Base-by-base conservation (phyloP, 2,797 vertebrate genomes). In the Pseudomugil tenellus region DNA sequence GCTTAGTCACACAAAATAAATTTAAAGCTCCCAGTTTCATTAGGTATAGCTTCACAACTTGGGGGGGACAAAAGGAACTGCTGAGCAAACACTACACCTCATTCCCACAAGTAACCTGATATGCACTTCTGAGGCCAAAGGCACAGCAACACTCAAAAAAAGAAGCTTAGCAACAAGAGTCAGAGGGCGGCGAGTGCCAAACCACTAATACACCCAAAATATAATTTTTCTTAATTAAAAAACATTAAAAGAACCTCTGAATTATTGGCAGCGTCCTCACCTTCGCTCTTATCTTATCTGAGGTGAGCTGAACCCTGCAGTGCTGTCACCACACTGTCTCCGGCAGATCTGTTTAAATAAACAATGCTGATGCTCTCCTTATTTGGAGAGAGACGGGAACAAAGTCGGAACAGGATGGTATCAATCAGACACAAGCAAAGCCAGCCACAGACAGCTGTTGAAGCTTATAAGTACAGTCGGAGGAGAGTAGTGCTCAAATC, bases 101-200 rank as follows among this genome's bases (percentile, higher is more conserved):
- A 87, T 89, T 86, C 85, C 83, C 84, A 80, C 79, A 84, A 79
- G 91, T 84, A 92, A 93, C 80, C 78, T 64, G 89, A 91, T 81
- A 80, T 41, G 55, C 80, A 63, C 68, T 60, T 19, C 76, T 69
- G 69, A 79, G 87, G 89, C 85, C 85, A 85, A 87, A 84, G 75
- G 73, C 82, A 77, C 76, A 72, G 80, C 73, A 84, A 87, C 85
- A 89, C 82, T 89, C 87, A 92, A 91, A 92, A 89, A 93, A 85
- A 88, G 88, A 65, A 85, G 81, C 89, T 91, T 87, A 89, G 89
- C 87, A 91, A 93, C 91, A 74, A 56, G 81, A 51, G 77, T 58
- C 31, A 78, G 37, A 58, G 69, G 61, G 21, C 51, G 64, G 68
- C 54, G 59, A 81, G 67, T 19, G 59, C 80, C 82, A 73, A 73